phyloP scores from a whole-genome alignment of 2,888 invertebrate genomes.

The Brachyptera risi region DNA sequence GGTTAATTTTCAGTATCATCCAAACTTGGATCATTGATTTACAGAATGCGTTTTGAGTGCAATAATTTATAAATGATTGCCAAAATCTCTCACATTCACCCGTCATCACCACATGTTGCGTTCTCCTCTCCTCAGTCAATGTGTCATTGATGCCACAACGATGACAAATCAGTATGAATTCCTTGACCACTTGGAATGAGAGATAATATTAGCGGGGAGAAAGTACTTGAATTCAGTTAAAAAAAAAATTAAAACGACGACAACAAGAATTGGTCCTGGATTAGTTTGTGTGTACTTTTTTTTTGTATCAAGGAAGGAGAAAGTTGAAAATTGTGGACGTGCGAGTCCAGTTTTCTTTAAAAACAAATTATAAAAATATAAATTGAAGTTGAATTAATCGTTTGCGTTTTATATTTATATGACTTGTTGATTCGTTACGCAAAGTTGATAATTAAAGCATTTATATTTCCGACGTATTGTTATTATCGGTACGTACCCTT shows the following conservation, averaged over 20 bases:
- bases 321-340: not conserved
- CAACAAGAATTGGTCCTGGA: slow-evolving; percentile 9
- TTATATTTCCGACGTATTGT: too few relatives aligned
- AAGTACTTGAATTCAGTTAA: not conserved
- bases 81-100: too few relatives aligned
- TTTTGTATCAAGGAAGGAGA: slow-evolving; percentile 3
- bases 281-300: slow-evolving; percentile 5
- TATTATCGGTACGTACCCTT: too few relatives aligned
- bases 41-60: too few relatives aligned
- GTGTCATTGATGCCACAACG: too few relatives aligned
- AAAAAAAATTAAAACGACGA: not conserved
- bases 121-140: too few relatives aligned
- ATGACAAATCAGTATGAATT: too few relatives aligned
- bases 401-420: not conserved
- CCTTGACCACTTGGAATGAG: too few relatives aligned
- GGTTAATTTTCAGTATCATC: too few relatives aligned
- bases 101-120: too few relatives aligned
- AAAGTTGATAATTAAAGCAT: not conserved
- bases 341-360: not conserved
- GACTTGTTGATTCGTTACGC: not conserved
- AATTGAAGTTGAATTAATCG: not conserved
- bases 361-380: not conserved
- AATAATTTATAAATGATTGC: too few relatives aligned
- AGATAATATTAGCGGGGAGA: not conserved
- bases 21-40: too few relatives aligned